These are phyloP conservation scores for Champsocephalus gunnari DNA, from an alignment of 2,797 vertebrate genomes.

Conservation along the genomic window DNA sequence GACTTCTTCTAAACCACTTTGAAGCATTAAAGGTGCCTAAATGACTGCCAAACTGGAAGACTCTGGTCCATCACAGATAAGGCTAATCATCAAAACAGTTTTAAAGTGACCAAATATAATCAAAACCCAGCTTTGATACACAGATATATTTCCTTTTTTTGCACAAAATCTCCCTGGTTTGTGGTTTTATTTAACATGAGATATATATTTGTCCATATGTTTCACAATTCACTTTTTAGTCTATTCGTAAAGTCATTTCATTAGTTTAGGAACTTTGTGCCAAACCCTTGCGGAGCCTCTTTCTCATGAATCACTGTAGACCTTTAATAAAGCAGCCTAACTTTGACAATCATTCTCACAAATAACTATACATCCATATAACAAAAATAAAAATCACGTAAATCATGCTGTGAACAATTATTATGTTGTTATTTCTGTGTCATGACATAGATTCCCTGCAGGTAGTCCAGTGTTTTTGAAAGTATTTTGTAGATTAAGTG, in stretches of 20 bases:
- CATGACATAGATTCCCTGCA: constrained; percentile 28
- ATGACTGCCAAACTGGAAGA: constrained; percentile 3
- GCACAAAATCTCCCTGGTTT: not conserved
- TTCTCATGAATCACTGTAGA: not conserved
- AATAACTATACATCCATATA: not conserved
- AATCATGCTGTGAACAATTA: not conserved
- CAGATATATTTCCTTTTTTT: not conserved
- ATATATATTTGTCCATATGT: not conserved
- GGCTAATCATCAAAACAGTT: not conserved
- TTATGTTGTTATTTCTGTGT: not conserved
- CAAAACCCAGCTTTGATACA: not conserved
- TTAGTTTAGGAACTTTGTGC: not conserved
- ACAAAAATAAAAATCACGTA: not conserved
- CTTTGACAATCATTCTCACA: not conserved
- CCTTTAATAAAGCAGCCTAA: not conserved
- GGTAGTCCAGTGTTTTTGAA: constrained; percentile 35
- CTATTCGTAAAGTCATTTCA: too few species aligned
- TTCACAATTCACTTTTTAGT: not conserved
- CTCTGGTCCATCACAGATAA: not conserved
- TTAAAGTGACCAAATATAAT: not conserved
- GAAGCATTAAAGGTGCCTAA: constrained; percentile 16
- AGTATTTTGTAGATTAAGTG: constrained; percentile 38
- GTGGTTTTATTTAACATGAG: not conserved
- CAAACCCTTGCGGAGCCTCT: not conserved
- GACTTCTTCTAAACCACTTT: constrained; percentile 29